A percentile compares a stretch with the other conserved stretches of the same genome.
phyloP scores from a whole-genome alignment of 30 jellyfish, hydroid and myxozoan species.

The Clytia hemisphaerica region DNA sequence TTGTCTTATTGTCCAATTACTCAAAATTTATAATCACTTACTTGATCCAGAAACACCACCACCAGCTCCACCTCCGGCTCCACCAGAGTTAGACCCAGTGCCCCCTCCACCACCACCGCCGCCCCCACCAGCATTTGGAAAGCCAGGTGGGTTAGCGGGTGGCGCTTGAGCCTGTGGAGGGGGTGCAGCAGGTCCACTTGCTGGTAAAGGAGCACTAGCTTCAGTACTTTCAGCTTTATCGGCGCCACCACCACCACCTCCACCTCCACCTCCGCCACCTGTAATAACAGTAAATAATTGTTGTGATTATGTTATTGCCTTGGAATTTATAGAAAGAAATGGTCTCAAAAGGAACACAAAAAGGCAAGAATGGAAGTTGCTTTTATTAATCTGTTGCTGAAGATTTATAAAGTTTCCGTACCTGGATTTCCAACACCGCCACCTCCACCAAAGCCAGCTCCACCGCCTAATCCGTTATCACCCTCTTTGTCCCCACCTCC shows the following conservation, averaged over 20 bases:
- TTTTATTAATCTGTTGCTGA: not conserved
- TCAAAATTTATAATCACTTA: not conserved
- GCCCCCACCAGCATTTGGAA: constrained; percentile 17
- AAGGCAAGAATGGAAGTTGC: not conserved
- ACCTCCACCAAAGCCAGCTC: constrained; percentile 90
- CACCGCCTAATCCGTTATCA: constrained; percentile 78
- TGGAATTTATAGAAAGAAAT: too few relatives aligned
- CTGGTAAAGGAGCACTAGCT: not conserved
- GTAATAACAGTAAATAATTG: too few relatives aligned
- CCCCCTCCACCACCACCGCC: constrained; percentile 71
- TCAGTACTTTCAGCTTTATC: constrained; percentile 29
- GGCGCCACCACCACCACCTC: constrained; percentile 58
- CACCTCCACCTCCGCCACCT: constrained; percentile 65
- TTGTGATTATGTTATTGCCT: too few relatives aligned
- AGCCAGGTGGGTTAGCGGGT: constrained; percentile 27
- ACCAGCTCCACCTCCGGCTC: constrained; percentile 63
- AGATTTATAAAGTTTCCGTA: constrained; percentile 50
- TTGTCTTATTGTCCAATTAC: not conserved
- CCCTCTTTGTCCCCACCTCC: constrained; percentile 64
- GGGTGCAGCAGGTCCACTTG: constrained; percentile 1
- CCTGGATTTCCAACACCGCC: constrained; percentile 98
- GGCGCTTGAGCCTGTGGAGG: not conserved
- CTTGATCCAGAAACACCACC: constrained; percentile 53
- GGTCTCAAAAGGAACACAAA: not conserved
- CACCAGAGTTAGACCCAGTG: constrained; percentile 42